Evolutionary conservation across 2,797 vertebrate genomes (phyloP).

Genomic region (Sebastolobus altivelis): DNA sequence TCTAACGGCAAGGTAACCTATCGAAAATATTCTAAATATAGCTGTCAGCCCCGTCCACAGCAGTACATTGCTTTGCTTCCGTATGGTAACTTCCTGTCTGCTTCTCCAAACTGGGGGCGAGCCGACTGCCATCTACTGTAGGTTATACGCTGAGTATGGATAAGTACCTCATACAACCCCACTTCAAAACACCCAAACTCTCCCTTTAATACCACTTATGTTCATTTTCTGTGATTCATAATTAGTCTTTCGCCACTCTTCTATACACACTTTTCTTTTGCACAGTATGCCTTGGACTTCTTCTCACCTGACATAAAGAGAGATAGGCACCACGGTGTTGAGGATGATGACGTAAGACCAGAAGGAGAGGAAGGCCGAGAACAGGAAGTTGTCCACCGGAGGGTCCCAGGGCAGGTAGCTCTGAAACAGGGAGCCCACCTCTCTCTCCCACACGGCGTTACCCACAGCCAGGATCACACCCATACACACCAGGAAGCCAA

Average conservation of each 20-base stretch:
- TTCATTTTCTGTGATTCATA: not conserved
- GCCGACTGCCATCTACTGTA: no score
- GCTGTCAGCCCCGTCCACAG: no score
- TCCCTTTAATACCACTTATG: not conserved
- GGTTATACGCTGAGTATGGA: no score
- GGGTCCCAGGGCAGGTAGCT: slow-evolving; percentile 94
- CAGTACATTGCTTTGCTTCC: no score
- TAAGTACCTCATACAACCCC: no score
- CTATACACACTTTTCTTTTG: not conserved
- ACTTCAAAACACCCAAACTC: no score
- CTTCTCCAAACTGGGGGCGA: no score
- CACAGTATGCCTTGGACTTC: not conserved
- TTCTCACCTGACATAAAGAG: slow-evolving; percentile 94
- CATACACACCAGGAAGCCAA: slow-evolving; percentile 96
- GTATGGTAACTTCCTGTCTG: no score
- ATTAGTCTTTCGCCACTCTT: not conserved
- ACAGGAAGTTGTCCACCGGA: slow-evolving; percentile 92
- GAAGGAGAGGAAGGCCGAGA: slow-evolving; percentile 95
- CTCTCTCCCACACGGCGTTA: slow-evolving; percentile 94
- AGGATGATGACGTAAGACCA: slow-evolving; percentile 98
- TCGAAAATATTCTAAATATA: rapidly evolving
- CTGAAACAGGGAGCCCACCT: slow-evolving; percentile 93
- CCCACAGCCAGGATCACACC: slow-evolving; percentile 94
- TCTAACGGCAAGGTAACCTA: no score
- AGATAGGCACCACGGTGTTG: slow-evolving; percentile 97